Evolutionary conservation across 2,797 vertebrate species (phyloP).

Genomic region (Cheirogaleus major): DNA sequence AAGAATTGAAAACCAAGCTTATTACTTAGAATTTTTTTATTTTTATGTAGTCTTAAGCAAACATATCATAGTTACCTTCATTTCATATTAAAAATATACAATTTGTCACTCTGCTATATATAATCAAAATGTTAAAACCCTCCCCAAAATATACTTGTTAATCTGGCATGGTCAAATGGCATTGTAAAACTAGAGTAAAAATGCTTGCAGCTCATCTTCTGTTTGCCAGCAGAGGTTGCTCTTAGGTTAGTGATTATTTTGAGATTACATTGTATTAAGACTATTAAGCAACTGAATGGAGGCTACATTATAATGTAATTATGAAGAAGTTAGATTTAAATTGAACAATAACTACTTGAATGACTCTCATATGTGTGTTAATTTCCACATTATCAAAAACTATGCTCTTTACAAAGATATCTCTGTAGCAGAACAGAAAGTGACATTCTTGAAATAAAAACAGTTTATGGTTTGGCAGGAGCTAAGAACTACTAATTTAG

Average conservation of each 20-base stretch:
- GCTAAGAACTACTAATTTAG: slow-evolving; percentile 78
- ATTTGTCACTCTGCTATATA: background rate
- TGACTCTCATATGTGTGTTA: background rate
- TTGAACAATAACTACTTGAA: slow-evolving; percentile 27
- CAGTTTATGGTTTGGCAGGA: slow-evolving; percentile 78
- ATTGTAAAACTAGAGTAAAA: background rate
- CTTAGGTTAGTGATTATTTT: slow-evolving; percentile 77
- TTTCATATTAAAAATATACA: background rate
- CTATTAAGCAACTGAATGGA: slow-evolving; percentile 64
- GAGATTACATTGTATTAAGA: slow-evolving; percentile 63
- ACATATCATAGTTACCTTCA: background rate
- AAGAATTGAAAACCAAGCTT: background rate
- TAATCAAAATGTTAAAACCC: background rate
- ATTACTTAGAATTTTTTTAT: background rate
- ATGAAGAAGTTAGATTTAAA: background rate
- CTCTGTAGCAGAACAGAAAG: slow-evolving; percentile 75
- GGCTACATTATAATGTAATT: slow-evolving; percentile 46
- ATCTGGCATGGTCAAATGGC: background rate
- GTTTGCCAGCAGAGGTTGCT: slow-evolving; percentile 84
- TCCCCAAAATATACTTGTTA: background rate
- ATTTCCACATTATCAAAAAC: slow-evolving; percentile 36
- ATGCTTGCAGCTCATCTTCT: slow-evolving; percentile 54
- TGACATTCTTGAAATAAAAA: slow-evolving; percentile 78
- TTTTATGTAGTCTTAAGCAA: background rate
- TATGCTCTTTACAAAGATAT: slow-evolving; percentile 59